phyloP scores from a whole-genome alignment of 1,140 invertebrate genomes.

The Ditylenchus dipsaci region DNA sequence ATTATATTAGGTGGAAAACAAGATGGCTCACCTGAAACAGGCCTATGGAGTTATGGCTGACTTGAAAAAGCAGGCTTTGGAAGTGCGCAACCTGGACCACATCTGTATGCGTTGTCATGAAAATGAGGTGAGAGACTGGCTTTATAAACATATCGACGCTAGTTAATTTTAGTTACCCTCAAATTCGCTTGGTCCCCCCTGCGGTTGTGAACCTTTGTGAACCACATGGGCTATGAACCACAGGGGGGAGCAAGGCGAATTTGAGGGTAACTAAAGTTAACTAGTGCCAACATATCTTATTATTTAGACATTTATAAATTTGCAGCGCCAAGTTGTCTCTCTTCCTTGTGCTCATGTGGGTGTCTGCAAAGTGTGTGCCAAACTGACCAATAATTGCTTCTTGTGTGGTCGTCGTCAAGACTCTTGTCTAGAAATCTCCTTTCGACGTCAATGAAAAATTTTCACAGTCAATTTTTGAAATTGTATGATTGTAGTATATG shows the following conservation, averaged over 20 bases:
- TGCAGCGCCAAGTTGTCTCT: background rate
- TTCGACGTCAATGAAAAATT: background rate
- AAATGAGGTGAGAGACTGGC: background rate
- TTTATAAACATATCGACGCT: too few relatives aligned
- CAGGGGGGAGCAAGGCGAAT: too few relatives aligned
- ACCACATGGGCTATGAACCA: too few relatives aligned
- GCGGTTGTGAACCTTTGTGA: too few relatives aligned
- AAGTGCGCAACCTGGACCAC: background rate
- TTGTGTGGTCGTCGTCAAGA: background rate
- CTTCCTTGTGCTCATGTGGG: background rate
- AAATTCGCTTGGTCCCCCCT: too few relatives aligned
- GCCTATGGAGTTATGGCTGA: background rate
- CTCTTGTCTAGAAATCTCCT: background rate
- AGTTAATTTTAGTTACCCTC: too few relatives aligned
- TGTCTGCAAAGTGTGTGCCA: background rate
- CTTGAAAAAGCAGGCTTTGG: background rate
- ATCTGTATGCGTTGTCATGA: background rate
- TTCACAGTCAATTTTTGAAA: too few relatives aligned
- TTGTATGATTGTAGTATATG: too few relatives aligned
- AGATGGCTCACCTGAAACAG: background rate
- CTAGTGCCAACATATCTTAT: background rate
- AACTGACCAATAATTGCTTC: constrained; percentile 1
- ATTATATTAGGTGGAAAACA: background rate
- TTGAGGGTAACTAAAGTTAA: too few relatives aligned
- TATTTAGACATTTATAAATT: background rate